Evolutionary conservation across 2,888 invertebrate species (phyloP).

Genomic region (Tetragonula carbonaria): DNA sequence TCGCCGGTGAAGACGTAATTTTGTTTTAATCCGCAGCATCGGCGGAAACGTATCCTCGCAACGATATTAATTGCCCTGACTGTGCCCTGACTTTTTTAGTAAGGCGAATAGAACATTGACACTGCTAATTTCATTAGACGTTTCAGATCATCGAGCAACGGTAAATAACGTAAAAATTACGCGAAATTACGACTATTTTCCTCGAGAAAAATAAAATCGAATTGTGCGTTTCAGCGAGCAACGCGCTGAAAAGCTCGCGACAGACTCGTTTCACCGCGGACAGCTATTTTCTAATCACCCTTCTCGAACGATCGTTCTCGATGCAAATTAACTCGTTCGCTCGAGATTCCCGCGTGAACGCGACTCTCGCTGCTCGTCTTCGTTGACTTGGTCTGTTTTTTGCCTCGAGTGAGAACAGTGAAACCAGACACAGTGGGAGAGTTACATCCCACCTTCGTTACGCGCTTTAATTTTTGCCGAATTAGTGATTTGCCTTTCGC

Average conservation of each 20-base stretch:
- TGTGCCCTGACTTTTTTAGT: constrained; percentile 2
- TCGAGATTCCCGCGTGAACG: constrained; percentile 63
- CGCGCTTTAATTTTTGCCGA: neutral
- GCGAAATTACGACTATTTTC: too few species aligned
- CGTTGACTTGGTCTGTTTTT: constrained; percentile 47
- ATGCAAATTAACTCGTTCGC: constrained; percentile 76
- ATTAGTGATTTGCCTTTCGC: neutral
- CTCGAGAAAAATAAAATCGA: too few species aligned
- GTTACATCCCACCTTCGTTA: neutral
- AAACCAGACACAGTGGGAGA: neutral
- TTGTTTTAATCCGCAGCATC: constrained; percentile 51
- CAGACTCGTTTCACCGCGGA: neutral
- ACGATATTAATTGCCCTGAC: constrained; percentile 39
- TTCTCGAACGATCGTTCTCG: constrained; percentile 65
- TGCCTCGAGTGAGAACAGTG: constrained; percentile 11
- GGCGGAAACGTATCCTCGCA: constrained; percentile 16
- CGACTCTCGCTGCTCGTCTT: constrained; percentile 53
- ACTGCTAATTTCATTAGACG: neutral
- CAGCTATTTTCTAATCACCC: constrained; percentile 35
- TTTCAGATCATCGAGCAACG: too few species aligned
- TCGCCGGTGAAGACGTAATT: constrained; percentile 46
- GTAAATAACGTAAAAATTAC: too few species aligned
- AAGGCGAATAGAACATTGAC: constrained; percentile 10
- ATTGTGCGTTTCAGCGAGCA: neutral
- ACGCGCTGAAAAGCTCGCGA: neutral